A percentile compares a stretch with the other conserved stretches of the same genome.
Evolutionary conservation across 2,888 invertebrate genomes (phyloP).

Genomic region (Pachydiplax longipennis): DNA sequence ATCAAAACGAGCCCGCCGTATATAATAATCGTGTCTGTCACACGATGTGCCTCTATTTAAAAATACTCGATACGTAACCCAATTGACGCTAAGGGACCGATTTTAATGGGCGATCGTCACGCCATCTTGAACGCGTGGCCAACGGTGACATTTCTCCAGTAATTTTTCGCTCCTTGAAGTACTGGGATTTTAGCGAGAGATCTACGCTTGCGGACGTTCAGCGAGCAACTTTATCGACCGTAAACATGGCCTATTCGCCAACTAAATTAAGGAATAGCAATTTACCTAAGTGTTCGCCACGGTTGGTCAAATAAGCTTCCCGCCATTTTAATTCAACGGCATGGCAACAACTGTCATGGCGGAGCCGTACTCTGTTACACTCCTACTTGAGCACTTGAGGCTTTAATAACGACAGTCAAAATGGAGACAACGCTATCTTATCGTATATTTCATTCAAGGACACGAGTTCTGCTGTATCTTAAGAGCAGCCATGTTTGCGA

Average conservation of each 20-base stretch:
- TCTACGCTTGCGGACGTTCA: not conserved
- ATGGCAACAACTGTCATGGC: not conserved
- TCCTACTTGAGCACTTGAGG: not conserved
- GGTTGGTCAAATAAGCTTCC: not conserved
- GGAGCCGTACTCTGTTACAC: not conserved
- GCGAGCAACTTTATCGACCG: not conserved
- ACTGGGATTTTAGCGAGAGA: not conserved
- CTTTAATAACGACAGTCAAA: not conserved
- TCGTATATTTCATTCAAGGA: not conserved
- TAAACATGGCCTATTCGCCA: not conserved
- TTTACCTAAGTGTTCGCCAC: not conserved
- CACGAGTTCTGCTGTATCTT: not conserved
- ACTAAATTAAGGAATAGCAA: not conserved
- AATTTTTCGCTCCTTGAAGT: not conserved
- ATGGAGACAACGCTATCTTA: not conserved
- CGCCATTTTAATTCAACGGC: conserved; percentile 6
- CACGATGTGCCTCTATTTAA: not conserved
- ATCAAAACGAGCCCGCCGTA: not conserved
- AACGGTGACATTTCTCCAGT: not conserved
- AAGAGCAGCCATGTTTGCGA: too few relatives aligned
- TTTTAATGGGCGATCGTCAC: not conserved
- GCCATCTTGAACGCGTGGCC: not conserved
- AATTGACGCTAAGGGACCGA: not conserved
- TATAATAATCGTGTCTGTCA: not conserved
- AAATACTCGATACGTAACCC: not conserved